Percentiles rank a stretch among this genome's conserved stretches.
phyloP scores from a whole-genome alignment of 2,797 vertebrate genomes.

The Channa striata region DNA sequence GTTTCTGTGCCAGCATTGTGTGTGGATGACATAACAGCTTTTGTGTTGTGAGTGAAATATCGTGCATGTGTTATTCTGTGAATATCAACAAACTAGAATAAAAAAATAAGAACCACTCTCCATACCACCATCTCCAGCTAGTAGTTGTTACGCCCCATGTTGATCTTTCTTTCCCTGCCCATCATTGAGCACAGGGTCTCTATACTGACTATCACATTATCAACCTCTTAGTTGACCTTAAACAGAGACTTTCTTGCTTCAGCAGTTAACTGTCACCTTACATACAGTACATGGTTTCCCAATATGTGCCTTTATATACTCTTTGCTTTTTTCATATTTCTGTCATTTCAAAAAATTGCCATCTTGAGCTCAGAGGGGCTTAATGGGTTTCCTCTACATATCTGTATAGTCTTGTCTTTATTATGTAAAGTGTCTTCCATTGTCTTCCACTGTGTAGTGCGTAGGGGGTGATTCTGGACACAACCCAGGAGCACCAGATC shows the following conservation, averaged over 20 bases:
- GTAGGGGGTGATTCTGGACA: too few species aligned
- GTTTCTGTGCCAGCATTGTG: neutral
- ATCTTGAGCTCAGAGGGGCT: too few species aligned
- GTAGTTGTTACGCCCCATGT: neutral
- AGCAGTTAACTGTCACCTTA: too few species aligned
- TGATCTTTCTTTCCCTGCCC: conserved; percentile 15
- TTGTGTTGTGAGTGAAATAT: neutral
- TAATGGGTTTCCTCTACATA: too few species aligned
- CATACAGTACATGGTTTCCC: too few species aligned
- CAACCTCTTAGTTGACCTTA: conserved; percentile 37
- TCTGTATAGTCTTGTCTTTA: too few species aligned
- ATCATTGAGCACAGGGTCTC: conserved; percentile 47
- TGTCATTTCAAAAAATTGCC: too few species aligned
- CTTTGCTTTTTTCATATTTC: too few species aligned
- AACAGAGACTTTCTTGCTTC: conserved; percentile 37
- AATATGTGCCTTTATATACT: neutral
- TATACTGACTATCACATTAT: too few species aligned
- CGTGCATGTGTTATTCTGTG: neutral
- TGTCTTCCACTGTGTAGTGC: too few species aligned
- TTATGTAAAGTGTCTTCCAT: too few species aligned
- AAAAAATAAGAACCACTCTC: neutral
- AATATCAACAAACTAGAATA: neutral
- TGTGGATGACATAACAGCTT: neutral
- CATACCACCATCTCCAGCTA: conserved; percentile 8
- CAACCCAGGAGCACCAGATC: too few species aligned